phyloP scores from a whole-genome alignment of 2,797 vertebrate species.

The Silurus lanzhouensis region DNA sequence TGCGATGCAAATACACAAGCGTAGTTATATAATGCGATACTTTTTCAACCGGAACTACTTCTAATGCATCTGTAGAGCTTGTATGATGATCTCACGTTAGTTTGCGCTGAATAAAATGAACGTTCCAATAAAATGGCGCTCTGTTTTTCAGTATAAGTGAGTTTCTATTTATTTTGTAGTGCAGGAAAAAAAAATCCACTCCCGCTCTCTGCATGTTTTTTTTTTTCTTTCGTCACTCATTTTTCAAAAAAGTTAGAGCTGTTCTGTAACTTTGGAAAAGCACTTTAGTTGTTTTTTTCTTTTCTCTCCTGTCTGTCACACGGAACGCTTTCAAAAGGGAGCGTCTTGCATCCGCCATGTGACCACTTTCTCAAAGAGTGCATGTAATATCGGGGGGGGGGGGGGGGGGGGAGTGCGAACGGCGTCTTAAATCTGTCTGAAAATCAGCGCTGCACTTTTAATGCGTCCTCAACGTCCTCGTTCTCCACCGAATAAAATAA shows the following conservation, averaged over 20 bases:
- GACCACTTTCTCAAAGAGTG: not conserved
- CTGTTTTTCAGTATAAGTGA: too few relatives aligned
- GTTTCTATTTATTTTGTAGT: too few relatives aligned
- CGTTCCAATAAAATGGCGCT: too few relatives aligned
- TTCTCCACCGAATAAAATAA: too few relatives aligned
- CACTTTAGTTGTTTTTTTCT: not conserved
- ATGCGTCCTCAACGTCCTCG: too few relatives aligned
- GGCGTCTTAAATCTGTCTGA: not conserved
- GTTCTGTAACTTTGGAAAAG: not conserved
- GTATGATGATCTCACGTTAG: not conserved
- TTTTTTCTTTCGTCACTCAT: not conserved
- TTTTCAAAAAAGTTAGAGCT: not conserved
- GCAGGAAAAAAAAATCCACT: too few relatives aligned
- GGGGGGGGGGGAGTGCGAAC: too few relatives aligned
- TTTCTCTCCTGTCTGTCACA: too few relatives aligned
- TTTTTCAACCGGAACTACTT: not conserved
- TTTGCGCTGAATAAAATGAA: too few relatives aligned
- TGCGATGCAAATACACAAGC: not conserved
- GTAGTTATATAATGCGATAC: not conserved
- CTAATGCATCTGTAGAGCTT: not conserved
- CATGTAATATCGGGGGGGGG: too few relatives aligned
- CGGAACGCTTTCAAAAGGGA: too few relatives aligned
- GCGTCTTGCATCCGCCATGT: too few relatives aligned
- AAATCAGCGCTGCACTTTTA: not conserved
- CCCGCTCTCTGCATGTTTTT: not conserved